A percentile compares a stretch with the other conserved stretches of the same genome.
Conservation (phyloP, 2,797 vertebrate genomes). For the Calcarius lapponicus region DNA sequence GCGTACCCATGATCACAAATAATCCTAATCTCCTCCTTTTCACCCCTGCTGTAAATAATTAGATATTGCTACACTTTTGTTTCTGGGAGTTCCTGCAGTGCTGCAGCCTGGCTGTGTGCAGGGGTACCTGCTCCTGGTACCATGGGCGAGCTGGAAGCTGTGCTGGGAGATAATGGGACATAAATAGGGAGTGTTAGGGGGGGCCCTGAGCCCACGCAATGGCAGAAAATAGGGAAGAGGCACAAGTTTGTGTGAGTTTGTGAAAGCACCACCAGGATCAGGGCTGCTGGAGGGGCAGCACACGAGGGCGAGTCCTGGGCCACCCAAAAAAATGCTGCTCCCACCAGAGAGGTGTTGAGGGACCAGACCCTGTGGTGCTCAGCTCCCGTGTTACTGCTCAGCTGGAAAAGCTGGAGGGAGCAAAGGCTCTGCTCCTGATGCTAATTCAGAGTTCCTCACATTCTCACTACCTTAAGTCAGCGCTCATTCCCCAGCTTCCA, state of each 20-base stretch:
- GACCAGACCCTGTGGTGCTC: neutral
- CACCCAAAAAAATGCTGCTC: neutral
- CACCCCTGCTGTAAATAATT: slow-evolving; percentile 8
- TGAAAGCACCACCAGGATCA: fast-evolving
- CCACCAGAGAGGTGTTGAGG: neutral
- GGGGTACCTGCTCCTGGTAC: slow-evolving; percentile 17
- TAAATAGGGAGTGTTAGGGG: neutral
- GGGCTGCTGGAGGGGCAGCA: neutral
- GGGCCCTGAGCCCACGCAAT: neutral
- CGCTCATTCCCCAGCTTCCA: slow-evolving; percentile 37
- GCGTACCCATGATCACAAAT: slow-evolving; percentile 49
- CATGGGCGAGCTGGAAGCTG: neutral
- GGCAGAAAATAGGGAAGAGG: neutral
- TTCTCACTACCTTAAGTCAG: slow-evolving; percentile 59
- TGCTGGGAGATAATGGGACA: neutral
- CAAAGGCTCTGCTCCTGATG: neutral
- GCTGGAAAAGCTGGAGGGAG: neutral
- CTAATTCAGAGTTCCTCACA: slow-evolving; percentile 30
- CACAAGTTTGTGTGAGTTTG: neutral
- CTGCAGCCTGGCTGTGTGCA: neutral
- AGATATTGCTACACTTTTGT: neutral
- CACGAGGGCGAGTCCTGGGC: neutral
- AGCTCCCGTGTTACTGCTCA: neutral
- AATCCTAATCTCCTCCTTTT: slow-evolving; percentile 45
- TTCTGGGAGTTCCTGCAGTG: neutral